Conservation (phyloP, 2,888 invertebrate species). For the Ochropacha duplaris region DNA sequence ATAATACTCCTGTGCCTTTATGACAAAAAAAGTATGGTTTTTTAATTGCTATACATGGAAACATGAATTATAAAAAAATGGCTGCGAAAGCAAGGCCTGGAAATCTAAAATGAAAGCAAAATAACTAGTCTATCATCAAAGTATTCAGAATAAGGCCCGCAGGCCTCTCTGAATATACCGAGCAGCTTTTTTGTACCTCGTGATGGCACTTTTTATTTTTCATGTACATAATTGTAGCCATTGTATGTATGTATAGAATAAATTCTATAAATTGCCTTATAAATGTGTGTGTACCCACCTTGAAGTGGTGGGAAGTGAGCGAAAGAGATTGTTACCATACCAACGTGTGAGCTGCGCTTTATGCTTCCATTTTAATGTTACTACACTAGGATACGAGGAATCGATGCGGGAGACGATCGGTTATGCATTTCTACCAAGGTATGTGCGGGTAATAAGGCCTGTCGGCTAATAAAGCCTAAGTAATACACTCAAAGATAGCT, state of each 20-base stretch:
- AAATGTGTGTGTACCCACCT: constrained; percentile 41
- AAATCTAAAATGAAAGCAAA: neutral
- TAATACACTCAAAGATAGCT: no score
- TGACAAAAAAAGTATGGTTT: neutral
- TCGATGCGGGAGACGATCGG: no score
- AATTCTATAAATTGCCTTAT: constrained; percentile 65
- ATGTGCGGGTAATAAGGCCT: no score
- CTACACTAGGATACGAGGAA: no score
- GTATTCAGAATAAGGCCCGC: neutral
- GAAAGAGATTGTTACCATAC: constrained; percentile 47
- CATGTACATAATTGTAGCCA: constrained; percentile 33
- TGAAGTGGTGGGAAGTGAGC: constrained; percentile 26
- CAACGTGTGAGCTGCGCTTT: constrained; percentile 37
- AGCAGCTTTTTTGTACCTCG: constrained; percentile 45
- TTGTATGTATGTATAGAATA: constrained; percentile 39
- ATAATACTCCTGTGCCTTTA: neutral
- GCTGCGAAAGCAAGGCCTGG: neutral
- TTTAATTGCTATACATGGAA: neutral
- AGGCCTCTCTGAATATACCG: constrained; percentile 12
- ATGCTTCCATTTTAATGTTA: constrained; percentile 5
- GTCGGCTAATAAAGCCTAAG: no score
- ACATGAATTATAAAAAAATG: neutral
- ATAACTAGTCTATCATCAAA: neutral
- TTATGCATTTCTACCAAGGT: no score
- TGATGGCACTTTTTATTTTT: constrained; percentile 33